Percentiles rank a stretch among this genome's conserved stretches.
Evolutionary conservation across 2,113 vertebrate genomes (phyloP).

Genomic region (Oryzias javanicus): DNA sequence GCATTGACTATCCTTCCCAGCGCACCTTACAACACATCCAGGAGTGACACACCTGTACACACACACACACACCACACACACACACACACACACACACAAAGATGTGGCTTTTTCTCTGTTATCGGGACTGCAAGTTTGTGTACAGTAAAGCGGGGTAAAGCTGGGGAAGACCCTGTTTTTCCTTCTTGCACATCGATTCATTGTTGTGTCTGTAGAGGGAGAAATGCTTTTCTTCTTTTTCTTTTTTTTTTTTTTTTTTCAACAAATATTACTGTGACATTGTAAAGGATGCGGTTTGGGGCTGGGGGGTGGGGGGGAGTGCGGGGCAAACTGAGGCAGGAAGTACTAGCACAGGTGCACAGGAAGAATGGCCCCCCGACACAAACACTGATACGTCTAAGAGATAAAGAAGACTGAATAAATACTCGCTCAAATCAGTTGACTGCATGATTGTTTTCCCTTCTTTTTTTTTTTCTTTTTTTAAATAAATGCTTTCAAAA

Average conservation of each 20-base stretch:
- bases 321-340: constrained; percentile 74
- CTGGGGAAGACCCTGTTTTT: constrained; percentile 67
- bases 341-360: constrained; percentile 80
- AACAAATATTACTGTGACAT: constrained; percentile 55
- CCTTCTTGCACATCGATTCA: constrained; percentile 36
- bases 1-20: constrained; percentile 80
- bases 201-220: constrained; percentile 27
- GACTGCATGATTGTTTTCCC: background rate
- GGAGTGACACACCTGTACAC: constrained; percentile 70
- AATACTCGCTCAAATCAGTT: constrained; percentile 23
- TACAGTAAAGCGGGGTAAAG: constrained; percentile 61
- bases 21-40: constrained; percentile 88
- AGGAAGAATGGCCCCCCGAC: constrained; percentile 76
- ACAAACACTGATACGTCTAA: constrained; percentile 59
- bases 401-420: constrained; percentile 37
- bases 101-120: constrained; percentile 45
- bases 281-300: constrained; percentile 74
- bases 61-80: background rate
- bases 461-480: background rate
- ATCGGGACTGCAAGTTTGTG: constrained; percentile 37
- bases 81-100: constrained; percentile 9
- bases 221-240: constrained; percentile 7
- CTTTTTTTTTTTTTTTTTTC: constrained; percentile 11
- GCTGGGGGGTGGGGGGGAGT: constrained; percentile 53
- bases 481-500: too few species aligned